Evolutionary conservation across 37 sponge, comb jelly and placozoan genomes (phyloP).

Genomic region (Chondrosia reniformis): DNA sequence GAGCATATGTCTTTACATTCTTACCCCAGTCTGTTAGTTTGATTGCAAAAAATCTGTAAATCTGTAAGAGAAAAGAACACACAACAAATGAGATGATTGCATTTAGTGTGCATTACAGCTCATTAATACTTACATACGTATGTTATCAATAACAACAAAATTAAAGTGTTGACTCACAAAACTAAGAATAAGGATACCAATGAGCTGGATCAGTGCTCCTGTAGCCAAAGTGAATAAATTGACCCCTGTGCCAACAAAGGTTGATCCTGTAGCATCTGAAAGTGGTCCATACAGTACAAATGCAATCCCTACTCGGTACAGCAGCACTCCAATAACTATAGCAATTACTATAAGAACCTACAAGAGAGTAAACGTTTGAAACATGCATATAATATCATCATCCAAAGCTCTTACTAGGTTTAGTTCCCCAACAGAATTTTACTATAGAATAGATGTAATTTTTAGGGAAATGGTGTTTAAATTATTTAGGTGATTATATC

Average conservation of each 20-base stretch:
- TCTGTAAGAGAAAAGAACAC: neutral
- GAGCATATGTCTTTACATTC: no score
- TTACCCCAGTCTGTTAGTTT: conserved; percentile 52
- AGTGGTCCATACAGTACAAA: conserved; percentile 25
- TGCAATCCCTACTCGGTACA: conserved; percentile 62
- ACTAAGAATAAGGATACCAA: conserved; percentile 58
- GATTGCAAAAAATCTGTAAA: conserved; percentile 38
- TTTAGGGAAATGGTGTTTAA: no score
- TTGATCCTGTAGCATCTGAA: conserved; percentile 22
- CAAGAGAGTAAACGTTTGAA: neutral
- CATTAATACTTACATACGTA: neutral
- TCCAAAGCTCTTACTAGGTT: no score
- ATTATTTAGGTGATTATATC: no score
- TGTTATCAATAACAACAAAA: no score
- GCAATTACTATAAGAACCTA: conserved; percentile 57
- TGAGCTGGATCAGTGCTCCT: conserved; percentile 60
- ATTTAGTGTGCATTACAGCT: neutral
- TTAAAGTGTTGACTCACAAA: conserved; percentile 16
- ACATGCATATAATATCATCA: no score
- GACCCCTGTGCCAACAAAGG: conserved; percentile 20
- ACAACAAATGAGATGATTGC: no score
- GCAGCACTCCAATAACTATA: conserved; percentile 60
- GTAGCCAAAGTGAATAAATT: conserved; percentile 37
- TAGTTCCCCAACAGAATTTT: no score
- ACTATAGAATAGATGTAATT: no score